Conservation (phyloP, 2,113 vertebrate species). For the Strix aluco region DNA sequence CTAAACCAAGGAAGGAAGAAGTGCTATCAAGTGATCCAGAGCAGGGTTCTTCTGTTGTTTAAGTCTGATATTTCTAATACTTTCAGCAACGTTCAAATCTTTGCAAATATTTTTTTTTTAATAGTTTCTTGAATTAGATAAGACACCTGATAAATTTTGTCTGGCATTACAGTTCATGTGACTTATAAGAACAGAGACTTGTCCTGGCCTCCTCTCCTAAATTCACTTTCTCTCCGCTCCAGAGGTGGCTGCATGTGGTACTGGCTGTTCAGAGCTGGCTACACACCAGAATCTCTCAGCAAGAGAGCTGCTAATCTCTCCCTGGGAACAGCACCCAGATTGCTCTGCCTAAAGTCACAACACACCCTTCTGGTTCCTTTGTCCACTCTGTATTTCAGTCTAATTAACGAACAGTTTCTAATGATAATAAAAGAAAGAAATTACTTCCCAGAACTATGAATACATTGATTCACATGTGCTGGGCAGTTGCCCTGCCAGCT, state of each 20-base stretch:
- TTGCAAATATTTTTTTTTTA: background rate
- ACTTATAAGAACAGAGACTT: background rate
- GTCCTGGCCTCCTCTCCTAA: background rate
- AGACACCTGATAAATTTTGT: background rate
- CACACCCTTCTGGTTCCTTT: conserved; percentile 3
- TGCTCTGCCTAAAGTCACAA: conserved; percentile 26
- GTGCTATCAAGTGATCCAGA: background rate
- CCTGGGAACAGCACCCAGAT: conserved; percentile 9
- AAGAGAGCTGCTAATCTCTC: background rate
- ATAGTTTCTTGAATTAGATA: background rate
- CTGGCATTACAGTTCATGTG: background rate
- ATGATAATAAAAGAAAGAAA: background rate
- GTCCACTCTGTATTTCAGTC: background rate
- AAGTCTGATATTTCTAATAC: background rate
- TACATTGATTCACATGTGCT: background rate
- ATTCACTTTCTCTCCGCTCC: background rate
- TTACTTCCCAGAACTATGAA: background rate
- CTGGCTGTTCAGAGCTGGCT: conserved; percentile 9
- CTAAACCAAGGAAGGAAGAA: background rate
- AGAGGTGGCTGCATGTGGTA: background rate
- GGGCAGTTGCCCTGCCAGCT: background rate
- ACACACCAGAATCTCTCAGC: background rate
- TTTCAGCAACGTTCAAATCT: background rate
- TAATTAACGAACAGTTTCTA: conserved; percentile 6
- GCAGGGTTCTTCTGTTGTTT: background rate